Percentiles rank a stretch among this genome's conserved stretches.
Conservation (phyloP, 2,113 vertebrate species). For the Pavo muticus region DNA sequence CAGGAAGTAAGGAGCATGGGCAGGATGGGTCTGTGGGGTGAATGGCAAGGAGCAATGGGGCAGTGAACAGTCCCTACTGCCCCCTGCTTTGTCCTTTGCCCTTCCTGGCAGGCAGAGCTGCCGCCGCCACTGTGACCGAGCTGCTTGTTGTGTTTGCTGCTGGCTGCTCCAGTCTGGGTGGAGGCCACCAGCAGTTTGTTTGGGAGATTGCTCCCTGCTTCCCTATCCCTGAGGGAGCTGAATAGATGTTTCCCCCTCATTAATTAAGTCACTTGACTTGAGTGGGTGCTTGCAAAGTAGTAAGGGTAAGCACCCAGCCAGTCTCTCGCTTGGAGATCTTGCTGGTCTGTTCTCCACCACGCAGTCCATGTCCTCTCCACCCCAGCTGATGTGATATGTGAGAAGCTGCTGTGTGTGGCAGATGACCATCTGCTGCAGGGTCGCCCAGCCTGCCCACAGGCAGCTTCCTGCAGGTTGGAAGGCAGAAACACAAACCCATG, state of each 20-base stretch:
- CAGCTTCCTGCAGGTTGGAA: neutral
- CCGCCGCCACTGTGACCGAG: neutral
- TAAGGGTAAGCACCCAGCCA: rapidly evolving
- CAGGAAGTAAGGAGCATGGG: too few species aligned
- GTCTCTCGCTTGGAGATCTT: neutral
- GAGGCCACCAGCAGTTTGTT: neutral
- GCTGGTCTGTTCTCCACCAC: neutral
- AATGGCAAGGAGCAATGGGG: rapidly evolving
- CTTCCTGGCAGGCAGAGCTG: rapidly evolving
- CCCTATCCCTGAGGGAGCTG: neutral
- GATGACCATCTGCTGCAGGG: conserved; percentile 49
- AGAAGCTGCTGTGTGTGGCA: neutral
- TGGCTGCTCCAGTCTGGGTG: neutral
- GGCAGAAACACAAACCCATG: neutral
- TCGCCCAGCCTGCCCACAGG: neutral
- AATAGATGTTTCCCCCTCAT: neutral
- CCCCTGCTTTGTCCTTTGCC: neutral
- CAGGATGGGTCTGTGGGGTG: neutral
- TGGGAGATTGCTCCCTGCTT: neutral
- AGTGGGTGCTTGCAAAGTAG: neutral
- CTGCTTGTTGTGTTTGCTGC: neutral
- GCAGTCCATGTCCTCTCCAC: neutral
- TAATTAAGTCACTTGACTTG: neutral
- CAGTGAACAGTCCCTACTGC: neutral
- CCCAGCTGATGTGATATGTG: conserved; percentile 14